Evolutionary conservation across 2,113 vertebrate species (phyloP), one percentile per base, ranked within the genome.

Genomic region (Sialia sialis): DNA sequence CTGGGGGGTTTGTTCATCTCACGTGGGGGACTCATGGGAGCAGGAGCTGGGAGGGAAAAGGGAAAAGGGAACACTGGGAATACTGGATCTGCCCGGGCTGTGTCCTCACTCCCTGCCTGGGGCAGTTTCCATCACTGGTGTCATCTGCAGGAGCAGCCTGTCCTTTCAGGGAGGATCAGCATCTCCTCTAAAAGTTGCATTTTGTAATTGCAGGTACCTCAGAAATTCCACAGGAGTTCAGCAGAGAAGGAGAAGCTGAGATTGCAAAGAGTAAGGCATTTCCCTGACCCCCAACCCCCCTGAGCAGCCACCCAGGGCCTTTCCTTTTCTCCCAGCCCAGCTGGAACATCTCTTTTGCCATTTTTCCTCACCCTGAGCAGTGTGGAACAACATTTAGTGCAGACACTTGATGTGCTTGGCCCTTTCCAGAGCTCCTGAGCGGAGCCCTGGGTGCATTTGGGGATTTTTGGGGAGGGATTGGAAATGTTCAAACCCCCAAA

Each of bases 201-300:
- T 81, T 89, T 97, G 84, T 96, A 2, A 7, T 98, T 98, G 38
- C 97, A 98, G 98, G 91, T 95, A 7, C 52, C 95, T 86, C 97
- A 96, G 96, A 98, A 96, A 78, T 44, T 41, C 60, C 63, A 87
- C 76, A 96, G 69, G 70, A 90, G 62, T 32, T 97, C 97, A 14
- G 87, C 97, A 25, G 98, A 98, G 96, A 98, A 98, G 97, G 95
- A 92, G 96, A 97, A 93, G 93, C 94, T 97, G 67, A 96, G 78
- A 93, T 94, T 96, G 66, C 97, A 98, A 68, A 98, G 91, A 91
- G 98, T 98, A 97, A 98, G 98, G 52, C 41, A 10, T 39, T 89
- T 66, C 60, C 68, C 77, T 67, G 59, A 8, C 77, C 14, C 60
- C 38, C 77, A 25, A 0, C 23, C 22, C 27, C 16, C 52, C 52